phyloP scores from a whole-genome alignment of 2,888 invertebrate genomes.

The Alsophila aescularia region DNA sequence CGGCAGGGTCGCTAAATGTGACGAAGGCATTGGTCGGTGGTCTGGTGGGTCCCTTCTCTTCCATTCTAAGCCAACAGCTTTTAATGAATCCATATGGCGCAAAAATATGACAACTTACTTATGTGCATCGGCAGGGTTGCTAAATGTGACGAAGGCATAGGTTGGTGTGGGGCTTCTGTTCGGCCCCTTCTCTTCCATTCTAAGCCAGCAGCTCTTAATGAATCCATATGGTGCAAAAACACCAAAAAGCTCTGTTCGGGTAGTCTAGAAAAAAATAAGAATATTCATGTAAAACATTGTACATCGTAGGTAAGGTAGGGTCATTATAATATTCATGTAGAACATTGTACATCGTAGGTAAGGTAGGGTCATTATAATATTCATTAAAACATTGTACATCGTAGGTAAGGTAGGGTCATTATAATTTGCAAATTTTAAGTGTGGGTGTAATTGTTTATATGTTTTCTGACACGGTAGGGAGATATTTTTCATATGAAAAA shows the following conservation, averaged over 20 bases:
- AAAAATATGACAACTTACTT: too few relatives aligned
- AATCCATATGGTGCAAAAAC: slow-evolving; percentile 84
- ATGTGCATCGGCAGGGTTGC: slow-evolving; percentile 78
- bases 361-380: too few relatives aligned
- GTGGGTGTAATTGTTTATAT: too few relatives aligned
- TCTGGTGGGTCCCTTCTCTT: slow-evolving; percentile 63
- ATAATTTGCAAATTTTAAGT: too few relatives aligned
- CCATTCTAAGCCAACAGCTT: slow-evolving; percentile 82
- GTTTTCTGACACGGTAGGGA: too few relatives aligned
- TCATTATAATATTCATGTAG: too few relatives aligned
- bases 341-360: too few relatives aligned
- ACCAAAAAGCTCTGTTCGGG: slow-evolving; percentile 77
- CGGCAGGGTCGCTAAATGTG: slow-evolving; percentile 78
- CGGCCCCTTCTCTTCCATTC: slow-evolving; percentile 72
- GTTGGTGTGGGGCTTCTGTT: slow-evolving; percentile 62
- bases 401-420: too few relatives aligned
- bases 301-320: too few relatives aligned
- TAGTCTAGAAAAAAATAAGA: slow-evolving; percentile 69
- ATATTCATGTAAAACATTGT: neutral
- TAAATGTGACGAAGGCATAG: slow-evolving; percentile 85
- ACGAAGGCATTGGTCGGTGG: slow-evolving; percentile 82
- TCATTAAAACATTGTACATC: too few relatives aligned
- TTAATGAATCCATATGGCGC: slow-evolving; percentile 83
- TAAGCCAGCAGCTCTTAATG: slow-evolving; percentile 82
- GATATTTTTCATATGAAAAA: too few relatives aligned